Evolutionary conservation across 2,113 vertebrate species (phyloP), one percentile per base, ranked within the genome.

Genomic region (Carassius carassius): DNA sequence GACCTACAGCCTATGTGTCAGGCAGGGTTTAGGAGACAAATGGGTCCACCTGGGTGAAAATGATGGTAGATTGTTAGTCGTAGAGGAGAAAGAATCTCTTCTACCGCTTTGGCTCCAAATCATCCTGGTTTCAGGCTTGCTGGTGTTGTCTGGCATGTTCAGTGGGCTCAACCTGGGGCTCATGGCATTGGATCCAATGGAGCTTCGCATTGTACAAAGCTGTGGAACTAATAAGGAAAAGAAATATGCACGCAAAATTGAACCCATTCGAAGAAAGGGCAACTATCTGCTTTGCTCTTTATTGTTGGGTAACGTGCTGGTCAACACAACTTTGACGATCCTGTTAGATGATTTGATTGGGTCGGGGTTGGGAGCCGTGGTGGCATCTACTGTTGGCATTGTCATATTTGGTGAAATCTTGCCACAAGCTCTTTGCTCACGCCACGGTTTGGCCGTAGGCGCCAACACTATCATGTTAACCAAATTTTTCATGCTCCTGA

Each of bases 131-230:
- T 10, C 25, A 2, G 91, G 89, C 62, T 87, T 99, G 70, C 87
- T 99, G 47, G 91, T 89, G 47, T 93, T 99, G 0, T 99, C 98
- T 0, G 98, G 98, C 6, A 99, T 99, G 91, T 99, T 99, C 94
- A 98, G 97, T 17, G 98, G 98, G 6, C 92, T 99, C 78, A 99
- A 99, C 89, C 91, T 99, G 87, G 98, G 98, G 0, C 92, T 99
- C 0, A 99, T 99, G 98, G 98, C 98, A 0, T 90, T 99, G 87
- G 98, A 99, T 65, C 98, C 98, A 75, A 99, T 98, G 96, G 98
- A 99, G 93, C 96, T 99, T 81, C 96, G 97, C 84, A 98, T 99
- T 67, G 97, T 99, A 60, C 97, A 99, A 93, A 99, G 96, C 92
- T 99, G 98, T 65, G 98, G 98, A 79, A 97, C 96, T 0, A 95